Evolutionary conservation across 1,140 invertebrate species (phyloP), one percentile per base, ranked within the genome.

Genomic region (Conopomorpha cramerella): DNA sequence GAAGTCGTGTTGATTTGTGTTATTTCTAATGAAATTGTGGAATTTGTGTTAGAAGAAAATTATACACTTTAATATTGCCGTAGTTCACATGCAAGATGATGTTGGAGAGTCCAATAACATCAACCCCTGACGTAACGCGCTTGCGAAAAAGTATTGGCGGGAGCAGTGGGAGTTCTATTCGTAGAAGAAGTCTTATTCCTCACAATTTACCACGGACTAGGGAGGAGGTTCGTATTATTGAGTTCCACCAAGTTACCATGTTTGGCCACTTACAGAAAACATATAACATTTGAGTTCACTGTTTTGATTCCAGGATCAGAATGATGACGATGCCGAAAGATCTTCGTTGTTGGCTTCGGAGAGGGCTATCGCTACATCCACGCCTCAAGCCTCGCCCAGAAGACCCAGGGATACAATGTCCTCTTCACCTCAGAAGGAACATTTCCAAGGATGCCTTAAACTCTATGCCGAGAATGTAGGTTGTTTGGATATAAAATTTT

Each of bases 401-500:
- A 47, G 50, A 3, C 23, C 46, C 2, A 45, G 54, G 8, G 61
- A 65, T 11, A 59, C 61, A 7, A 73, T 72, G 49, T 61, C 61
- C 3, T 70, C 56, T 7, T 70, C 74, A n/a, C 67, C 72, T n/a
- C 72, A 86, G 26, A 78, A 84, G 30, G 84, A 85, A 46, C 84
- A 86, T 53, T 87, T 85, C 54, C 68, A 82, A 39, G 84, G 81
- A 32, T 88, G 86, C 51, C 81, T 88, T 19, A 85, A 87, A 51
- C 67, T 88, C 8, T 86, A 81, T 52, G 76, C 83, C 34, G 84
- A 87, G 76, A 87, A 87, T 80, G 82, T 84, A 64, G 74, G 73
- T 46, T 39, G 28, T n/a, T n/a, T n/a, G n/a, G n/a, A 29, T 29
- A 11, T 29, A 29, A 15, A 32, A 14, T 32, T 32, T 32, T n/a